phyloP scores from a whole-genome alignment of 2,113 vertebrate species.

The Anarrhichthys ocellatus region DNA sequence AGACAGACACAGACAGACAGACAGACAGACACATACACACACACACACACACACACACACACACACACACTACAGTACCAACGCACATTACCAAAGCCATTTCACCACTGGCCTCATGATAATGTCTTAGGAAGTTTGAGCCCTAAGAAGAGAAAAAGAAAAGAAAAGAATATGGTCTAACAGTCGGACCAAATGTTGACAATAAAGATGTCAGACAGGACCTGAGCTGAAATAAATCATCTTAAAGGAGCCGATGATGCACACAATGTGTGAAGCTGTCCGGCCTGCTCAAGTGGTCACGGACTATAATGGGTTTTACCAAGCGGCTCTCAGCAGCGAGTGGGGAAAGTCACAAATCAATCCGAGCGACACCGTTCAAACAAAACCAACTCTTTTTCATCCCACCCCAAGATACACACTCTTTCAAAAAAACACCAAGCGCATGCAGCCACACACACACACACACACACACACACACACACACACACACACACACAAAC shows the following conservation, averaged over 20 bases:
- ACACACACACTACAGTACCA: conserved; percentile 1
- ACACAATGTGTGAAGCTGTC: conserved; percentile 34
- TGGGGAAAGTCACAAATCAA: conserved; percentile 30
- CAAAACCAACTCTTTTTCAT: conserved; percentile 31
- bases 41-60: neutral
- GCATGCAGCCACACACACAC: conserved; percentile 9
- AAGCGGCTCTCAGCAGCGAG: conserved; percentile 11
- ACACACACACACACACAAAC: conserved; percentile 6
- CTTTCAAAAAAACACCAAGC: neutral
- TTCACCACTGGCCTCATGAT: conserved; percentile 7
- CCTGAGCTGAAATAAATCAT: conserved; percentile 48
- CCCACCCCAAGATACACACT: conserved; percentile 9
- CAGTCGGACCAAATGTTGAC: conserved; percentile 37
- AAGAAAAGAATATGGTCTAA: conserved; percentile 21
- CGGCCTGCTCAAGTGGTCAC: conserved; percentile 11
- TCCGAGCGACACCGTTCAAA: conserved; percentile 21
- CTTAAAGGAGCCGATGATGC: conserved; percentile 24
- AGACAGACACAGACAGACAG: neutral
- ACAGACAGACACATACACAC: neutral
- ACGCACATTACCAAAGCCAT: neutral
- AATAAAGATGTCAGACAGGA: conserved; percentile 46
- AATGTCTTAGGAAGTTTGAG: conserved; percentile 18
- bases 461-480: conserved; percentile 6
- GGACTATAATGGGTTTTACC: conserved; percentile 1
- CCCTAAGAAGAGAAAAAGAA: too few relatives aligned